Conservation (phyloP, 2,113 vertebrate species). For the Otus sunia region DNA sequence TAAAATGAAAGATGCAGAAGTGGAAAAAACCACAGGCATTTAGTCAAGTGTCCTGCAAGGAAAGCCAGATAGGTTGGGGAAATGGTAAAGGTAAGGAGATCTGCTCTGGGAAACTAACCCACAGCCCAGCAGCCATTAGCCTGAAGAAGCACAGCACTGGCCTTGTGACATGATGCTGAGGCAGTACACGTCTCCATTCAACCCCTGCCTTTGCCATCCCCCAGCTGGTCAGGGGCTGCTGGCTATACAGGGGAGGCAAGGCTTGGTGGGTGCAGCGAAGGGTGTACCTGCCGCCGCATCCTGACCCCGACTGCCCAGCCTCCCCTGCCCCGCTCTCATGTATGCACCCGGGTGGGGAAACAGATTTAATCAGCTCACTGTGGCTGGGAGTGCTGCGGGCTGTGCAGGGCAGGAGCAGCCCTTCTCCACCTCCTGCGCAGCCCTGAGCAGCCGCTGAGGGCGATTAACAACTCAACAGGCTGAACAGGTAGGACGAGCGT, state of each 20-base stretch:
- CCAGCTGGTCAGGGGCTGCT: accelerated
- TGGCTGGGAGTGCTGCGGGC: background rate
- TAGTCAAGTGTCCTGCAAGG: background rate
- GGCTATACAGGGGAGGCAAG: background rate
- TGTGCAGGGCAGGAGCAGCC: background rate
- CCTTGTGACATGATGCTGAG: accelerated
- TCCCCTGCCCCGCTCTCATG: accelerated
- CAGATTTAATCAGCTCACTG: background rate
- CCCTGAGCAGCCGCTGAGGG: background rate
- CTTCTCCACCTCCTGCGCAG: background rate
- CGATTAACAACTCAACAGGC: background rate
- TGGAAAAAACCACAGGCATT: background rate
- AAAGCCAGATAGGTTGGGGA: background rate
- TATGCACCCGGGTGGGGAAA: background rate
- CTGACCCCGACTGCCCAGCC: accelerated
- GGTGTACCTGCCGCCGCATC: too few species aligned
- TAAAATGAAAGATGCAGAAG: background rate
- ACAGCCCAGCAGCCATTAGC: background rate
- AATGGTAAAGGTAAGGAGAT: background rate
- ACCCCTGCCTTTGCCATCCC: background rate
- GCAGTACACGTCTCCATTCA: accelerated
- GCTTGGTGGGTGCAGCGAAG: background rate
- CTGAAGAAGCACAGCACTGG: accelerated
- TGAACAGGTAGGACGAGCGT: conserved; percentile 19
- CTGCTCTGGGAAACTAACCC: background rate